Evolutionary conservation across 1,140 invertebrate species (phyloP).

Genomic region (Eufriesea mexicana): DNA sequence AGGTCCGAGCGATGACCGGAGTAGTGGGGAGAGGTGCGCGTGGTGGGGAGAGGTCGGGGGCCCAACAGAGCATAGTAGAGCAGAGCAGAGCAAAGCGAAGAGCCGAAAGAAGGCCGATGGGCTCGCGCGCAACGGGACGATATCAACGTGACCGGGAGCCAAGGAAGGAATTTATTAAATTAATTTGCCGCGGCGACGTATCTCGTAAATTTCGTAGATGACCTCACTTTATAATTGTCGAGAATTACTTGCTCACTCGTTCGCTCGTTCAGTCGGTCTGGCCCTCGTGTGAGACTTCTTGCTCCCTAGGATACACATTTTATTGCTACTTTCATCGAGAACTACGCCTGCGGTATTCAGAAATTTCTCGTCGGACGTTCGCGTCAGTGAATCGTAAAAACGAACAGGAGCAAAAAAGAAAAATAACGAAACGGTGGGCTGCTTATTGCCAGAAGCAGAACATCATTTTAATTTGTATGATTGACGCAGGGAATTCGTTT

Average conservation of each 20-base stretch:
- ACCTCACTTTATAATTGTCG: constrained; percentile 83
- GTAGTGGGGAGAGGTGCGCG: background rate
- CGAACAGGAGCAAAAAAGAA: too few relatives aligned
- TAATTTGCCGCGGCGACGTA: constrained; percentile 82
- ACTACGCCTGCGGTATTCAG: background rate
- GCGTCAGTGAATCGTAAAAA: background rate
- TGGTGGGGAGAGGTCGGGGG: background rate
- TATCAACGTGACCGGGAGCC: constrained; percentile 67
- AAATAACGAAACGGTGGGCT: background rate
- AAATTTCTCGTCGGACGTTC: background rate
- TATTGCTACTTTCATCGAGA: constrained; percentile 9
- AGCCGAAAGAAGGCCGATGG: constrained; percentile 42
- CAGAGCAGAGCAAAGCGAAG: background rate
- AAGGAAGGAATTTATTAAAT: constrained; percentile 82
- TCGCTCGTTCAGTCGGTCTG: constrained; percentile 8
- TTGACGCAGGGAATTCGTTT: constrained; percentile 22
- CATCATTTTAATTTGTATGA: constrained; percentile 22
- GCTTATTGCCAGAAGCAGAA: constrained; percentile 3
- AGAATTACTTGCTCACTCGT: constrained; percentile 75
- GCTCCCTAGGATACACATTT: constrained; percentile 31
- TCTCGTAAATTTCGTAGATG: constrained; percentile 82
- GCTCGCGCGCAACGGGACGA: constrained; percentile 41
- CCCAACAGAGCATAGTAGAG: background rate
- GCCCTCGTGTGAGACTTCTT: constrained; percentile 34
- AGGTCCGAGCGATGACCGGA: too few relatives aligned